A percentile compares a stretch with the other conserved stretches of the same genome.
Conservation (phyloP, 2,888 invertebrate genomes). For the Euproctis similis region DNA sequence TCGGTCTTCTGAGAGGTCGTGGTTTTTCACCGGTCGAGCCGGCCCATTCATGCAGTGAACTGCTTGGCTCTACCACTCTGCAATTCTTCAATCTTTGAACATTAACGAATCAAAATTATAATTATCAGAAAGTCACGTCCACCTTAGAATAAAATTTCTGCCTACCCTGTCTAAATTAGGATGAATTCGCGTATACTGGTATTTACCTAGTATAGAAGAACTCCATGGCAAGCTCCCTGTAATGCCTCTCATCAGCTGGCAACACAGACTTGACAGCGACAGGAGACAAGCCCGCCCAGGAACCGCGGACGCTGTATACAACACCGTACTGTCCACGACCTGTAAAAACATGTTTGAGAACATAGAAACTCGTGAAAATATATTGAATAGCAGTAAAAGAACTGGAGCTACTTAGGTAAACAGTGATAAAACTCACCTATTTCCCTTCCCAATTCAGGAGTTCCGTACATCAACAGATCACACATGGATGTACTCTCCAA, state of each 20-base stretch:
- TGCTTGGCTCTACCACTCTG: too few relatives aligned
- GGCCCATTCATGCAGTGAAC: too few relatives aligned
- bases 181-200: too few relatives aligned
- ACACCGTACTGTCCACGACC: constrained; percentile 92
- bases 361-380: too few relatives aligned
- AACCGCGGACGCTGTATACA: constrained; percentile 84
- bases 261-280: constrained; percentile 92
- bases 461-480: constrained; percentile 84
- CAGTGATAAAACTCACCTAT: constrained; percentile 60
- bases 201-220: constrained; percentile 89
- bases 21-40: too few relatives aligned
- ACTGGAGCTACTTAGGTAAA: neutral
- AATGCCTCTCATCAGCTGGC: constrained; percentile 91
- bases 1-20: too few relatives aligned
- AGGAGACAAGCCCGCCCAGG: constrained; percentile 83
- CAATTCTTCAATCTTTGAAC: too few relatives aligned
- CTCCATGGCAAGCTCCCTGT: constrained; percentile 93
- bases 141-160: too few relatives aligned
- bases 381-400: too few relatives aligned
- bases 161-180: neutral
- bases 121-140: too few relatives aligned
- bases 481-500: constrained; percentile 89
- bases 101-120: too few relatives aligned
- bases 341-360: too few relatives aligned
- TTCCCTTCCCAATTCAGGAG: constrained; percentile 79